Evolutionary conservation across 2,113 vertebrate species (phyloP).

Genomic region (Arvicanthis niloticus): DNA sequence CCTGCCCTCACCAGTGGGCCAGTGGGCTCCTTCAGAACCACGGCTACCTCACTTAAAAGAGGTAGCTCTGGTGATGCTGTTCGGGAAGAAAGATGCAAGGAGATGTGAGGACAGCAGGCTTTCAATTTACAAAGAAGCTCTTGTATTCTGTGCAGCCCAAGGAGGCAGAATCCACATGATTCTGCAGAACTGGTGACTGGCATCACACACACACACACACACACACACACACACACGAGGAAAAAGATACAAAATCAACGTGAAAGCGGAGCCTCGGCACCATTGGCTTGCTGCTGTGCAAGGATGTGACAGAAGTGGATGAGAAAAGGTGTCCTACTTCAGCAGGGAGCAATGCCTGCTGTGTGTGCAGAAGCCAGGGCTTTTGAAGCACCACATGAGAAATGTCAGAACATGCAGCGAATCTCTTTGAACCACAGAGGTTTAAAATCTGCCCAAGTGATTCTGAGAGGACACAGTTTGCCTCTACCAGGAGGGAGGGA

Average conservation of each 20-base stretch:
- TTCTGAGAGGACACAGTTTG: conserved; percentile 64
- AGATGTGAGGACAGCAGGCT: not conserved
- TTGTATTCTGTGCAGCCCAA: not conserved
- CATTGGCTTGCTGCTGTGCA: conserved; percentile 7
- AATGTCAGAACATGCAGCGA: conserved; percentile 74
- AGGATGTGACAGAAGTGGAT: not conserved
- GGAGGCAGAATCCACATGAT: not conserved
- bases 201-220: not conserved
- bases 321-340: conserved; percentile 37
- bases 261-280: not conserved
- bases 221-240: no score
- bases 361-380: conserved; percentile 40
- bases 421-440: conserved; percentile 72
- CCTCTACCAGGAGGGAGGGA: conserved; percentile 13
- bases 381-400: conserved; percentile 71
- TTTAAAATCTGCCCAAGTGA: conserved; percentile 53
- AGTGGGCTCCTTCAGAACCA: not conserved
- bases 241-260: not conserved
- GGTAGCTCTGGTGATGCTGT: not conserved
- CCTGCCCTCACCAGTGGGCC: no score
- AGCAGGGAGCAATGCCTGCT: conserved; percentile 1
- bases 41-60: not conserved
- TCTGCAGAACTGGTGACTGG: not conserved
- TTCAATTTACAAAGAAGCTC: conserved; percentile 13
- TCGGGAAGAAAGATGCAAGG: not conserved